Evolutionary conservation across 2,888 invertebrate genomes (phyloP).

Genomic region (Rhodophaea formosa): DNA sequence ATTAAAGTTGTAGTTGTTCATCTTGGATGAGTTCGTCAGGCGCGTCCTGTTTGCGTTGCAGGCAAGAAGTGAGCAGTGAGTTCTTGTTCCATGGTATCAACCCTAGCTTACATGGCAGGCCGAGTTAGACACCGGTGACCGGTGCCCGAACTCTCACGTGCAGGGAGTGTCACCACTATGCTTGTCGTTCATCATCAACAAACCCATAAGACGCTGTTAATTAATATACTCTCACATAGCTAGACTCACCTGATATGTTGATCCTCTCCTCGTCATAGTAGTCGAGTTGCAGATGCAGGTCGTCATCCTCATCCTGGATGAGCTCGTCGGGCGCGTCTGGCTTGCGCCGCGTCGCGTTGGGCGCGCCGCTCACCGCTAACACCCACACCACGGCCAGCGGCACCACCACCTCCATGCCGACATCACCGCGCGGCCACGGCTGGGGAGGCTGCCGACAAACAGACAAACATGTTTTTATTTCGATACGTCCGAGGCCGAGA

Average conservation of each 20-base stretch:
- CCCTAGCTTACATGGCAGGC: too few relatives aligned
- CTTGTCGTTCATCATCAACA: too few relatives aligned
- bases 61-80: too few relatives aligned
- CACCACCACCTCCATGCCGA: conserved; percentile 72
- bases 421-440: conserved; percentile 64
- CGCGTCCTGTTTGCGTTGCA: conserved; percentile 52
- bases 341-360: conserved; percentile 57
- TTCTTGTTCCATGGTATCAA: too few relatives aligned
- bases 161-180: too few relatives aligned
- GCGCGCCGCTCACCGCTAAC: conserved; percentile 68
- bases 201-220: too few relatives aligned
- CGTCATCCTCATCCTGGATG: conserved; percentile 57
- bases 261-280: conserved; percentile 75
- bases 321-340: conserved; percentile 49
- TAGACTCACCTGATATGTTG: conserved; percentile 67
- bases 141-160: too few relatives aligned
- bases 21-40: conserved; percentile 48
- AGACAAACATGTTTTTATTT: background rate
- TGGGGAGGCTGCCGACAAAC: conserved; percentile 29
- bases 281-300: conserved; percentile 43
- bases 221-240: too few relatives aligned
- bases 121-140: too few relatives aligned
- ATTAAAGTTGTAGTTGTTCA: too few relatives aligned
- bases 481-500: too few relatives aligned
- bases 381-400: conserved; percentile 72